Conservation (phyloP, 2,888 invertebrate species). For the Dysmachus trigonus region DNA sequence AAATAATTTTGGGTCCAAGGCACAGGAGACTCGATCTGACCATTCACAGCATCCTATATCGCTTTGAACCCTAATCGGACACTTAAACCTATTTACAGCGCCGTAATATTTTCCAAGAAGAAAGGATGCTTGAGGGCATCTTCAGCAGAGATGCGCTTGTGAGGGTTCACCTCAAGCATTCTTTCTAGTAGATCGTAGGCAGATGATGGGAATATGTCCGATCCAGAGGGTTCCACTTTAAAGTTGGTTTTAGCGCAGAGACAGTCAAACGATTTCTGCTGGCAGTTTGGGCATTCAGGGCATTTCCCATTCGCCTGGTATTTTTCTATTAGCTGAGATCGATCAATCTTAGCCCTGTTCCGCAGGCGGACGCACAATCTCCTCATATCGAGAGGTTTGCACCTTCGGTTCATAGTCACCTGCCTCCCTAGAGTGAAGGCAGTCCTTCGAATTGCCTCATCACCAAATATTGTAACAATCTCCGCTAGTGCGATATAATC, state of each 20-base stretch:
- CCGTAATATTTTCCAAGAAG: conserved; percentile 60
- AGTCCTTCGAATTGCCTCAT: conserved; percentile 72
- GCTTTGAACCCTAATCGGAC: not conserved
- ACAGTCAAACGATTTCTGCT: conserved; percentile 62
- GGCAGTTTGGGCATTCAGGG: conserved; percentile 62
- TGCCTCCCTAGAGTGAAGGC: conserved; percentile 72
- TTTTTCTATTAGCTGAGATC: conserved; percentile 56
- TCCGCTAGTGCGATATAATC: conserved; percentile 83
- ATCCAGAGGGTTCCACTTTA: conserved; percentile 57
- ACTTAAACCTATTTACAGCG: not conserved
- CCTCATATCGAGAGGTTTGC: conserved; percentile 65
- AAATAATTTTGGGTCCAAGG: not conserved
- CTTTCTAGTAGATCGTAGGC: conserved; percentile 78
- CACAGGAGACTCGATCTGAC: not conserved
- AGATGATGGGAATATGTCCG: conserved; percentile 70
- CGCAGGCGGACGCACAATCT: conserved; percentile 65
- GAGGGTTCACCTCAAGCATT: conserved; percentile 82
- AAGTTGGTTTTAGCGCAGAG: conserved; percentile 60
- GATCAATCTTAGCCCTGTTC: conserved; percentile 59
- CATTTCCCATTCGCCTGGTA: conserved; percentile 55
- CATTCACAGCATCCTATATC: no score
- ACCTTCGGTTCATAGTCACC: conserved; percentile 67
- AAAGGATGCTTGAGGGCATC: conserved; percentile 82
- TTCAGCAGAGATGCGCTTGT: conserved; percentile 75
- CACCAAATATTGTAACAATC: conserved; percentile 82